These are phyloP conservation scores for Columbina picui DNA, from an alignment of 2,113 vertebrate genomes.

Conservation along the genomic window DNA sequence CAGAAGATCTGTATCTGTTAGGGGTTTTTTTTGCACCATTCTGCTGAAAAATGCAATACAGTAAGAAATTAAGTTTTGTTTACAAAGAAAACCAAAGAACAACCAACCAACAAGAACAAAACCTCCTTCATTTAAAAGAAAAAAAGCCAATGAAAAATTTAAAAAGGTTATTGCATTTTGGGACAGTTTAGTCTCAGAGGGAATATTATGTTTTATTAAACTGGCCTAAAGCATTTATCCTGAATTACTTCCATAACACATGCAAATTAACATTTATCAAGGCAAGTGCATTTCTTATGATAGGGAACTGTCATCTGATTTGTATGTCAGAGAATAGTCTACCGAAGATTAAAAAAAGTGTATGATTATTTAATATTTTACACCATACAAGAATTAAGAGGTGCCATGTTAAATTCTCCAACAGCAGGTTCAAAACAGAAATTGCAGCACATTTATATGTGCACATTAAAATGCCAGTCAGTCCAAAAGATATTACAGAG, in stretches of 20 bases:
- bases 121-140: not conserved
- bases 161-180: not conserved
- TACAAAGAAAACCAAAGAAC: fast-evolving
- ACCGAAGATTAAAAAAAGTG: not conserved
- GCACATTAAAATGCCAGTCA: not conserved
- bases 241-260: not conserved
- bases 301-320: not conserved
- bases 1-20: not conserved
- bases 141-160: not conserved
- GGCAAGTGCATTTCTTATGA: not conserved
- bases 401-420: not conserved
- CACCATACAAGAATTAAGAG: not conserved
- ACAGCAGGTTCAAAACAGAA: not conserved
- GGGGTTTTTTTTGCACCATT: fast-evolving
- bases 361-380: not conserved
- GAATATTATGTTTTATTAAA: not conserved
- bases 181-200: not conserved
- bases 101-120: no score
- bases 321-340: not conserved
- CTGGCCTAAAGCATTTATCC: not conserved
- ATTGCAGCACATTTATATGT: not conserved
- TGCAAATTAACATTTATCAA: not conserved
- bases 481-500: not conserved
- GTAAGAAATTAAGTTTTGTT: not conserved
- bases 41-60: fast-evolving